Evolutionary conservation across 2,888 invertebrate species (phyloP).

Genomic region (Xestia rhomboidea): DNA sequence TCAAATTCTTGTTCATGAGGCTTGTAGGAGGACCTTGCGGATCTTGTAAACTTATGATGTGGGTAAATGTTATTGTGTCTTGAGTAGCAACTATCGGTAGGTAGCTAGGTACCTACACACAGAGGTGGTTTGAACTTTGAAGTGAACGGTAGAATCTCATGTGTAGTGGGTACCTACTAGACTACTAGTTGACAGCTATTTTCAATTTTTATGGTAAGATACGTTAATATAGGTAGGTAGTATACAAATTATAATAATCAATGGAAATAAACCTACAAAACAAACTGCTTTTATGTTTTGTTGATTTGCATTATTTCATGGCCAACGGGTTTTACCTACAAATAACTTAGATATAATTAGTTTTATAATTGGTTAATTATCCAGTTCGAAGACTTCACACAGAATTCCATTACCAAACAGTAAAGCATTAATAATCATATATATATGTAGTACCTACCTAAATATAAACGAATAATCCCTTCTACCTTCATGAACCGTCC

Average conservation of each 20-base stretch:
- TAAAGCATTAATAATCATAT: no score
- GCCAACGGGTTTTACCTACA: constrained; percentile 26
- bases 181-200: not conserved
- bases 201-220: not conserved
- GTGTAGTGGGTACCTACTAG: not conserved
- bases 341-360: not conserved
- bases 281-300: constrained; percentile 31
- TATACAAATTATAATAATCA: not conserved
- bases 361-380: not conserved
- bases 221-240: no score
- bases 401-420: not conserved
- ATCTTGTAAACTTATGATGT: constrained; percentile 23
- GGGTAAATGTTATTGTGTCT: constrained; percentile 53
- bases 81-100: constrained; percentile 7
- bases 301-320: constrained; percentile 49
- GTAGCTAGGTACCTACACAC: not conserved
- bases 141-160: constrained; percentile 14
- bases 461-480: not conserved
- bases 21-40: constrained; percentile 31
- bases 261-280: not conserved
- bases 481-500: not conserved
- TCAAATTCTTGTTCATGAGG: not conserved
- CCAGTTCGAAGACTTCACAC: constrained; percentile 1
- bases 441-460: no score
- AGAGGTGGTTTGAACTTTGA: constrained; percentile 41